Conservation (phyloP, 2,888 invertebrate genomes). For the Cheilosia urbana region DNA sequence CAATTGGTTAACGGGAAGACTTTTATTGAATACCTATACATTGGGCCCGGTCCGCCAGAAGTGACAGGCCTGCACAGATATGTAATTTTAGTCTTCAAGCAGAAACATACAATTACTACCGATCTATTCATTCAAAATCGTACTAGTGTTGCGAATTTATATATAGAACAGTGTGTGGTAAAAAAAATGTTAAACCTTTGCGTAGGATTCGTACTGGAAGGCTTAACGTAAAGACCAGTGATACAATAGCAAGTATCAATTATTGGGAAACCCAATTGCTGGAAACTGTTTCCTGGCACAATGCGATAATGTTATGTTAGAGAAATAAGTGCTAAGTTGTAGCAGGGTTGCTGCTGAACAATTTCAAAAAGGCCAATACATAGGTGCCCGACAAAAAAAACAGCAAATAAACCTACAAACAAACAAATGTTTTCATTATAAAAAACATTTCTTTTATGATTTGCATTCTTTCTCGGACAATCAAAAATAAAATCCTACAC, state of each 20-base stretch:
- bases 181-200: not conserved
- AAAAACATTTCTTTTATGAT: too few relatives aligned
- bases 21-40: constrained; percentile 91
- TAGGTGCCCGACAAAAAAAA: too few relatives aligned
- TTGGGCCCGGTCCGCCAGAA: constrained; percentile 94
- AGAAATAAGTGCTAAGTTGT: not conserved
- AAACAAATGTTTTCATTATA: too few relatives aligned
- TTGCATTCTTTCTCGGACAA: too few relatives aligned
- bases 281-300: constrained; percentile 95
- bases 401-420: too few relatives aligned
- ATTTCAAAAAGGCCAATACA: too few relatives aligned
- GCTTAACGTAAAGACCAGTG: constrained; percentile 87
- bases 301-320: constrained; percentile 93
- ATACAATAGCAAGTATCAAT: constrained; percentile 92
- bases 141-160: not conserved
- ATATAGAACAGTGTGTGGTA: not conserved
- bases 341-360: not conserved
- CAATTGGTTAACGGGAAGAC: constrained; percentile 89
- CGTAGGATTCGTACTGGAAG: constrained; percentile 84
- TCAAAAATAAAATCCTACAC: too few relatives aligned
- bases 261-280: constrained; percentile 90
- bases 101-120: constrained; percentile 85
- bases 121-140: constrained; percentile 80
- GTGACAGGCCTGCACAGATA: constrained; percentile 88
- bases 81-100: constrained; percentile 88